Base-by-base conservation (phyloP, 2,113 vertebrate genomes). In the Pterophyllum scalare region DNA sequence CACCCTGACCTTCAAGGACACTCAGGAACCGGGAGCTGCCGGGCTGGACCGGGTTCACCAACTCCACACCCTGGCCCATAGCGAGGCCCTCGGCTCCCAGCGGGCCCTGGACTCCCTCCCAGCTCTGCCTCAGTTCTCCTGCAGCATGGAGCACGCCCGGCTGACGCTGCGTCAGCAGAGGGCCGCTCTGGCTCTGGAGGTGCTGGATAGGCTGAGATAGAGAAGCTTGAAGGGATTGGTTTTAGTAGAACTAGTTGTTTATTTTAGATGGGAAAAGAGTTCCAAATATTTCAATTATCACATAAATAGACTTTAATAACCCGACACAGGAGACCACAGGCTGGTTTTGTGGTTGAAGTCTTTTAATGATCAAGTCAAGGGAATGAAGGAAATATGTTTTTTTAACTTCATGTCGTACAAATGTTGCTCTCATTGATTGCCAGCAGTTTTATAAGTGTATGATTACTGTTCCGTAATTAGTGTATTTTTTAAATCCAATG, bases 41-140 rank as follows among this genome's bases (percentile, higher is more conserved):
- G 80, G 80, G n/a, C 79, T 31, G 13, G 85, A 86, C 17, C 86
- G 67, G 38, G 67, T 83, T 76, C 83, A 86, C 56, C 86, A 87
- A 9, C 87, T 97, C 40, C 19, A 38, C n/a, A 74, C 80, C 31
- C 88, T 7, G 61, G 97, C 95, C 11, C 87, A 86, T 13, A 90
- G 74, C 75, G 91, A 92, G 59, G 84, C 81, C 70, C 81, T 76
- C 58, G 61, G 43, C 43, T 92, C 87, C 79, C 90, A 75, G 62
- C 88, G 38, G 49, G 94, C 91, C 76, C 91, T 97, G 72, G 33
- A 83, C 65, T 87, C 80, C 17, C 95, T 99, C 2, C 97, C 97
- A 1, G 91, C 79, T 0, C 84, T 96, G 70, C 96, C 98, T 8
- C 96, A 97, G 89, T 98, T 99, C 93, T 94, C 95, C 75, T 97